Evolutionary conservation across 2,797 vertebrate species (phyloP), one percentile per base, ranked within the genome.

Genomic region (Urophycis tenuis): DNA sequence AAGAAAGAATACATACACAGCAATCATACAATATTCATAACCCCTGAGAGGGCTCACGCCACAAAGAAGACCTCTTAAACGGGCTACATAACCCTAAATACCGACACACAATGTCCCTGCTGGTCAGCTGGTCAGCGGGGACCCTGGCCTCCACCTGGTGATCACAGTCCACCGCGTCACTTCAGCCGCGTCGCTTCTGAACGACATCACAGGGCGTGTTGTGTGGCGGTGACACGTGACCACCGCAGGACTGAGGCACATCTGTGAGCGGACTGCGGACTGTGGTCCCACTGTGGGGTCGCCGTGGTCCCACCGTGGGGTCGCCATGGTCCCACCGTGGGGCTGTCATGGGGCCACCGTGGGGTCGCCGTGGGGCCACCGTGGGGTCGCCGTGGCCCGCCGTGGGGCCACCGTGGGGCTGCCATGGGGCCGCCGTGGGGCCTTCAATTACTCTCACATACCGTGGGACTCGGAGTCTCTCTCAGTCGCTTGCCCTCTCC

Each of bases 381-480:
- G 32, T 73, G 4, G 19, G 81, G 73, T 83, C n/a, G n/a, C n/a
- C n/a, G n/a, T n/a, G n/a, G n/a, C n/a, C n/a, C n/a, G n/a, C n/a
- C n/a, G n/a, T n/a, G n/a, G n/a, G n/a, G n/a, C n/a, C n/a, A n/a
- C n/a, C n/a, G n/a, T n/a, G n/a, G n/a, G n/a, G n/a, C n/a, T n/a
- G n/a, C n/a, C n/a, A n/a, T 22, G 5, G 45, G 19, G 15, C 45
- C 19, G 22, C 71, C 34, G 32, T 73, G 4, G 19, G 81, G 73
- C 82, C 78, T 45, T 77, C 0, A 77, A 84, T 84, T 14, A 67
- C 31, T 82, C 86, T 80, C 81, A 83, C 60, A 34, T 3, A 33
- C 14, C 25, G 17, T n/a, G 71, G 81, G 78, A 86, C 78, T 88
- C 79, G 79, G 82, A 53, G 74, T 74, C 81, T 82, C 79, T 76